Evolutionary conservation across 2,113 vertebrate genomes (phyloP).

Genomic region (Merops nubicus): DNA sequence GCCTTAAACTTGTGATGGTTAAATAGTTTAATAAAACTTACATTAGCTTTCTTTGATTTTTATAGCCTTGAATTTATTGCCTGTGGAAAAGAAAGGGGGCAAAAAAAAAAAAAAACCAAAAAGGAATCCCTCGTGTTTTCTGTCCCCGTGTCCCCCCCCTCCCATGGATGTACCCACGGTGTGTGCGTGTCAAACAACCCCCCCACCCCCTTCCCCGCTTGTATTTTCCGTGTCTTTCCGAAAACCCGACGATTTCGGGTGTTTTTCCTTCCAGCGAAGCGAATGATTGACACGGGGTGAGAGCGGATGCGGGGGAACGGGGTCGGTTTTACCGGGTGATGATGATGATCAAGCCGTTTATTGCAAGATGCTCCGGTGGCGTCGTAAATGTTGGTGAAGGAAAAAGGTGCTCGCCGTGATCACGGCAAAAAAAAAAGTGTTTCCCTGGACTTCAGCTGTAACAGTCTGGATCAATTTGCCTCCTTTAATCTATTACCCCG

Average conservation of each 20-base stretch:
- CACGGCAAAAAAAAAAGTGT: not conserved
- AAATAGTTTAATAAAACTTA: constrained; percentile 85
- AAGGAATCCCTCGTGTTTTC: not conserved
- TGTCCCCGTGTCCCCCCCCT: not conserved
- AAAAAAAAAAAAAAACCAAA: not conserved
- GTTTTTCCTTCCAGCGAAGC: not conserved
- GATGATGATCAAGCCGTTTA: not conserved
- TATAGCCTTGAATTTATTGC: constrained; percentile 86
- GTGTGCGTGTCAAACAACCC: not conserved
- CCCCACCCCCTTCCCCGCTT: fast-evolving
- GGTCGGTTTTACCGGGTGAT: not conserved
- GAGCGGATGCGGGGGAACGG: not conserved
- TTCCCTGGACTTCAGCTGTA: constrained; percentile 4
- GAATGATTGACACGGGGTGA: not conserved
- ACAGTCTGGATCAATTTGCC: constrained; percentile 5
- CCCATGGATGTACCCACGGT: not conserved
- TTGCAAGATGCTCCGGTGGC: not conserved
- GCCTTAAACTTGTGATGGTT: constrained; percentile 75
- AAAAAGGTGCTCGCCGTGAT: not conserved
- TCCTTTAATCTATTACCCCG: not conserved
- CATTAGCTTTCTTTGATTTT: constrained; percentile 82
- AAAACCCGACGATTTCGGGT: not conserved
- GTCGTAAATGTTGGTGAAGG: not conserved
- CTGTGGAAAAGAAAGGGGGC: constrained; percentile 67
- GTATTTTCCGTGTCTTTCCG: not conserved